Conservation (phyloP, 92 coral and sea anemone genomes). For the Zoanthus sansibaricus region DNA sequence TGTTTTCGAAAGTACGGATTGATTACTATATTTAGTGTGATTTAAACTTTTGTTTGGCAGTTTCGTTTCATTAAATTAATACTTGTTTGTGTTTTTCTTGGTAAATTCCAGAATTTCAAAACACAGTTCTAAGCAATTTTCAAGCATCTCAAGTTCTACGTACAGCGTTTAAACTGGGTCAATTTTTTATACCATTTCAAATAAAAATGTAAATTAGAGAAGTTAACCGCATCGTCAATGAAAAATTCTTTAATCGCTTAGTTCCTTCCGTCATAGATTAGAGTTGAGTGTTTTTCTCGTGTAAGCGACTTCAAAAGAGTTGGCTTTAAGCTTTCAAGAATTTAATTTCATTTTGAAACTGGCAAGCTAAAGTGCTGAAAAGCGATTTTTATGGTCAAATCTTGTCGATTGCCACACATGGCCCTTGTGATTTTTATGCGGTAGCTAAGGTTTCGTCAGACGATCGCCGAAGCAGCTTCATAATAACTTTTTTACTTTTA, state of each 20-base stretch:
- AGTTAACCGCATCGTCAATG: background rate
- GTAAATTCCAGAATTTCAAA: slow-evolving; percentile 4
- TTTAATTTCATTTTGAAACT: background rate
- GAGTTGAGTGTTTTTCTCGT: background rate
- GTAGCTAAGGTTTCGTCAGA: no score
- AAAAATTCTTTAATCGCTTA: background rate
- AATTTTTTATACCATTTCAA: background rate
- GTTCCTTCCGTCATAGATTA: slow-evolving; percentile 23
- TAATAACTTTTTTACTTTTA: no score
- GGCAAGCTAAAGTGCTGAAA: background rate
- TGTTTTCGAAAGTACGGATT: background rate
- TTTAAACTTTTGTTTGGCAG: background rate
- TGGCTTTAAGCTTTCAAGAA: background rate
- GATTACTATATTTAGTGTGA: background rate
- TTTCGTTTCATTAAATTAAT: slow-evolving; percentile 26
- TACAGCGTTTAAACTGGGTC: background rate
- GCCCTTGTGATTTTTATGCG: no score
- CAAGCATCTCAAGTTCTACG: background rate
- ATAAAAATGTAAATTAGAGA: slow-evolving; percentile 21
- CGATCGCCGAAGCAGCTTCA: no score
- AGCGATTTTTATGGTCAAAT: no score
- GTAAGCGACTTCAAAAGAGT: background rate
- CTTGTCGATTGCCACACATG: no score
- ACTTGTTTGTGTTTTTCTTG: background rate
- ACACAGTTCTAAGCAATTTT: background rate